Evolutionary conservation across 2,888 invertebrate species (phyloP), one percentile per base, ranked within the genome.

Genomic region (Peribatodes rhomboidaria): DNA sequence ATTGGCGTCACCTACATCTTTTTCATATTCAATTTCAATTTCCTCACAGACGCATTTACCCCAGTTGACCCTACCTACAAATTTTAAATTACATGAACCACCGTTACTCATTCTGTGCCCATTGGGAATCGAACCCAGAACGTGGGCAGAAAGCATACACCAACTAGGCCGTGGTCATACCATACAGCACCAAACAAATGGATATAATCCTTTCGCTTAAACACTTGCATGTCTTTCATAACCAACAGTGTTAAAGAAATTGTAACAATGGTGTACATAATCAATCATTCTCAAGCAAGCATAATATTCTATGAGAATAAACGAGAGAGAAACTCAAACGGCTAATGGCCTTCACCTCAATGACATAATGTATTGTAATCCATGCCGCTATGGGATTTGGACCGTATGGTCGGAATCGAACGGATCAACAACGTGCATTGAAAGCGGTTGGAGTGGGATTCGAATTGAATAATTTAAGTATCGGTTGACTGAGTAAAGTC

Each of bases 241-340:
- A 49, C 20, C 46, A 62, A 46, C 11, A 44, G 35, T 22, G 35
- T 31, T 22, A 58, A 46, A 47, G 39, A 37, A 65, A 61, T 60
- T 42, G 46, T 39, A 44, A 65, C 59, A 65, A 65, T 65, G 22
- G 41, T 31, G n/a, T 47, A 31, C 49, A 49, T 22, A 49, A 59
- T 60, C 56, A 46, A 50, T 65, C 56, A 60, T 56, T 33, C 60
- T 22, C 67, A 69, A 65, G 67, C 66, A 54, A 57, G 61, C 46
- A 63, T 67, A 67, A 27, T 27, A 27, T 27, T 68, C 62, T 72
- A 42, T 58, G 54, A 61, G 61, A 55, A 65, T 44, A 58, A 63
- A 59, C 57, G 65, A 68, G 65, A 65, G 66, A 50, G 67, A 65
- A 66, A 68, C 57, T 56, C 57, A 63, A 33, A 42, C 39, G 56